These are phyloP conservation scores for Drosophila neotestacea DNA, from an alignment of 2,888 invertebrate species.

Conservation along the genomic window DNA sequence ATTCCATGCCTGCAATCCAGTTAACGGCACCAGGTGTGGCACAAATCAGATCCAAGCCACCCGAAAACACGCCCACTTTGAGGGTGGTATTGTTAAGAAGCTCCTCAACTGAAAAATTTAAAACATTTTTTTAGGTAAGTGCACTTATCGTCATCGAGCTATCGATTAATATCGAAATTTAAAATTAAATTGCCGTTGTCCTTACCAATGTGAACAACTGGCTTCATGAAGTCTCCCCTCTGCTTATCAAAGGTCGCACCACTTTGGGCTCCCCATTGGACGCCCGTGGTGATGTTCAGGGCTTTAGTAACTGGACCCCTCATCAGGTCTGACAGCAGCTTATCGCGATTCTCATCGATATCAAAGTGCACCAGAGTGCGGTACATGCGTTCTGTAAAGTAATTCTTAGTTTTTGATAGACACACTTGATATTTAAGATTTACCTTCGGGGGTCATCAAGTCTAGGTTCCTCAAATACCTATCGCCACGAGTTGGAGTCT, in stretches of 20 bases:
- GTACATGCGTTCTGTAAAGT: constrained; percentile 78
- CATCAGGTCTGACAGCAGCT: constrained; percentile 88
- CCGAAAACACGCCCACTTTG: constrained; percentile 90
- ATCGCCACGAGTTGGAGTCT: constrained; percentile 82
- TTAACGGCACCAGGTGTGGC: constrained; percentile 91
- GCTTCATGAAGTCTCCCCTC: constrained; percentile 92
- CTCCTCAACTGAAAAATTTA: constrained; percentile 87
- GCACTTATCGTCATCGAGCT: no score
- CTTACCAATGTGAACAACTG: constrained; percentile 89
- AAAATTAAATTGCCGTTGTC: not conserved
- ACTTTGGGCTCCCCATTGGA: constrained; percentile 89
- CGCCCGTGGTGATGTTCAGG: constrained; percentile 88
- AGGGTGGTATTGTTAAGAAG: constrained; percentile 89
- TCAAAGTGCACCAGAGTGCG: constrained; percentile 81
- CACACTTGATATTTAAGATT: not conserved
- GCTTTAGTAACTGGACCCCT: constrained; percentile 89
- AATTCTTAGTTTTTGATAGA: not conserved
- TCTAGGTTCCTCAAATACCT: constrained; percentile 44
- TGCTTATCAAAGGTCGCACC: constrained; percentile 87
- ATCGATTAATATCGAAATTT: no score
- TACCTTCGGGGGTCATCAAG: constrained; percentile 51
- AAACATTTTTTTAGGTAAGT: no score
- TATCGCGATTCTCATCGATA: constrained; percentile 80
- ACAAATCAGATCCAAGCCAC: constrained; percentile 94
- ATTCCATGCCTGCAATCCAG: constrained; percentile 91